Conservation (phyloP, 2,113 vertebrate species). For the Rhagologus leucostigma region DNA sequence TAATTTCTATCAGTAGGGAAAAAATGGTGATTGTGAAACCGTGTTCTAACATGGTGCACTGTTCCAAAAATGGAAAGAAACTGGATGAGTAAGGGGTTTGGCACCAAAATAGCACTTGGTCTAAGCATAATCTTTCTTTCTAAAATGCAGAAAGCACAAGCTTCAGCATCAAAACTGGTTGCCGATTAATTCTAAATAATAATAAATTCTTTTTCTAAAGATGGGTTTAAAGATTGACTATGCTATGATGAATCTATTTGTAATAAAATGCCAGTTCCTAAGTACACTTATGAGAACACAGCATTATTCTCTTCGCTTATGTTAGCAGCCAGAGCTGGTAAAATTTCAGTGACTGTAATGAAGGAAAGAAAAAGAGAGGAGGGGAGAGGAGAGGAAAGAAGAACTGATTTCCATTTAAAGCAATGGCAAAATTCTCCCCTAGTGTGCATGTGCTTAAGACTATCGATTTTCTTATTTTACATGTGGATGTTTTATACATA, state of each 20-base stretch:
- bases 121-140: neutral
- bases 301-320: neutral
- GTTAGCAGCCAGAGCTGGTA: neutral
- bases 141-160: neutral
- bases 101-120: neutral
- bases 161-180: neutral
- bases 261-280: neutral
- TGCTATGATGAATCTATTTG: neutral
- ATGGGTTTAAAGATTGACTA: neutral
- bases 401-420: neutral
- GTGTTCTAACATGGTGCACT: neutral
- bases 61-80: neutral
- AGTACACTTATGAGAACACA: neutral
- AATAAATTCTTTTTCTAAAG: neutral
- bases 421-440: neutral
- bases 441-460: neutral
- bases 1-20: neutral
- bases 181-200: neutral
- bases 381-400: neutral
- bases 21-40: neutral
- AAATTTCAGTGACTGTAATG: neutral
- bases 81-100: neutral
- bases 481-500: conserved; percentile 12
- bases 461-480: neutral
- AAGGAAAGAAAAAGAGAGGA: neutral